phyloP scores from a whole-genome alignment of 2,888 invertebrate genomes.

The Apamea epomidion region DNA sequence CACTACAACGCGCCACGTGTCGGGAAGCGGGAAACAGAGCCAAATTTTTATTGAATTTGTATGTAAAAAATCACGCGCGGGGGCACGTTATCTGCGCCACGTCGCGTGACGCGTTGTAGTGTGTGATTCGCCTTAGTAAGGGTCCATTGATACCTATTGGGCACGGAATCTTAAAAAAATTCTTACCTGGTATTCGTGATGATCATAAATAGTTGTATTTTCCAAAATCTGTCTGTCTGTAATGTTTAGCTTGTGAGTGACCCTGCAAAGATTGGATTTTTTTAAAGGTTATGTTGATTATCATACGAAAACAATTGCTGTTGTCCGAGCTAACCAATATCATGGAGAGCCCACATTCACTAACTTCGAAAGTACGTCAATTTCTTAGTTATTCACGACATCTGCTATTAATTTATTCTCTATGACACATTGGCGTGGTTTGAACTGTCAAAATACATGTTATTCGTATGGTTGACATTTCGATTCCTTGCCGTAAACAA shows the following conservation, averaged over 20 bases:
- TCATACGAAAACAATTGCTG: too few species aligned
- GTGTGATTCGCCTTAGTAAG: neutral
- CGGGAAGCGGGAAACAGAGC: neutral
- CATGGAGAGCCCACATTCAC: neutral
- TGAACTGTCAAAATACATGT: too few species aligned
- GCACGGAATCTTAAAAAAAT: too few species aligned
- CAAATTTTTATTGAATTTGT: neutral
- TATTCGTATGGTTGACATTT: too few species aligned
- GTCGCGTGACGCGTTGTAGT: too few species aligned
- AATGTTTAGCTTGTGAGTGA: conserved; percentile 59
- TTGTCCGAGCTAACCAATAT: neutral
- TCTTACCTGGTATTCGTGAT: conserved; percentile 58
- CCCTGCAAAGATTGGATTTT: conserved; percentile 60
- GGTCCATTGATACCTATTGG: neutral
- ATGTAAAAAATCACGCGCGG: neutral
- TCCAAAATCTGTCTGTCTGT: conserved; percentile 69
- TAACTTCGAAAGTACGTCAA: too few species aligned
- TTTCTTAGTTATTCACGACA: too few species aligned
- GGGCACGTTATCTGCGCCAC: too few species aligned
- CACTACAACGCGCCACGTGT: too few species aligned
- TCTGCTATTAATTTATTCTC: too few species aligned
- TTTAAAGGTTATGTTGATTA: neutral
- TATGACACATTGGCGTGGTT: too few species aligned
- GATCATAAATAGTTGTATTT: conserved; percentile 40
- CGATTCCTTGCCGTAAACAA: too few species aligned